Evolutionary conservation across 2,113 vertebrate genomes (phyloP).

Genomic region (Xenopus laevis): DNA sequence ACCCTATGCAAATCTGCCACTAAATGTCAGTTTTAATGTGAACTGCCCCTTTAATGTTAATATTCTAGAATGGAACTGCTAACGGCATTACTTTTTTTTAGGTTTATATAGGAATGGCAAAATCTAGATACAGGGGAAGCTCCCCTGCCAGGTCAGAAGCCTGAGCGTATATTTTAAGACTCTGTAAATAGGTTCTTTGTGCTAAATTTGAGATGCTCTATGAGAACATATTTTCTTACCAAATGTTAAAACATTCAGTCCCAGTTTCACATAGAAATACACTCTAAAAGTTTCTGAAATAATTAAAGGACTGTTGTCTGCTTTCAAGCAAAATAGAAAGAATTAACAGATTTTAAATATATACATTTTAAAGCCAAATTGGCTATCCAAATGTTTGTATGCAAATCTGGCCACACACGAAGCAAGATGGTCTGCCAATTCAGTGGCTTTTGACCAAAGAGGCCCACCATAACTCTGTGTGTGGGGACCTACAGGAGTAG

Average conservation of each 20-base stretch:
- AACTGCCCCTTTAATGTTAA: too few species aligned
- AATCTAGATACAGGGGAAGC: constrained; percentile 25
- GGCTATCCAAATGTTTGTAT: too few species aligned
- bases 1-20: too few species aligned
- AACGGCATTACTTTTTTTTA: constrained; percentile 4
- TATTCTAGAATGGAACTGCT: not conserved
- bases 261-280: constrained; percentile 18
- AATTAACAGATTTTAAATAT: too few species aligned
- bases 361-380: too few species aligned
- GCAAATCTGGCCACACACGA: too few species aligned
- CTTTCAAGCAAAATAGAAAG: too few species aligned
- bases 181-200: constrained; percentile 44
- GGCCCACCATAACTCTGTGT: too few species aligned
- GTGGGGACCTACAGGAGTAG: too few species aligned
- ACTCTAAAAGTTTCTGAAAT: constrained; percentile 21
- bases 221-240: constrained; percentile 21
- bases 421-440: too few species aligned
- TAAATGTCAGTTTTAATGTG: too few species aligned
- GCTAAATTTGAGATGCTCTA: constrained; percentile 23
- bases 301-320: not conserved
- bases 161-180: constrained; percentile 37
- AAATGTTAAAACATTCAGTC: constrained; percentile 20
- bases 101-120: constrained; percentile 25
- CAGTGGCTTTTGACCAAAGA: too few species aligned
- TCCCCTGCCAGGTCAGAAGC: constrained; percentile 32